Evolutionary conservation across 2,888 invertebrate genomes (phyloP).

Genomic region (Syritta pipiens): DNA sequence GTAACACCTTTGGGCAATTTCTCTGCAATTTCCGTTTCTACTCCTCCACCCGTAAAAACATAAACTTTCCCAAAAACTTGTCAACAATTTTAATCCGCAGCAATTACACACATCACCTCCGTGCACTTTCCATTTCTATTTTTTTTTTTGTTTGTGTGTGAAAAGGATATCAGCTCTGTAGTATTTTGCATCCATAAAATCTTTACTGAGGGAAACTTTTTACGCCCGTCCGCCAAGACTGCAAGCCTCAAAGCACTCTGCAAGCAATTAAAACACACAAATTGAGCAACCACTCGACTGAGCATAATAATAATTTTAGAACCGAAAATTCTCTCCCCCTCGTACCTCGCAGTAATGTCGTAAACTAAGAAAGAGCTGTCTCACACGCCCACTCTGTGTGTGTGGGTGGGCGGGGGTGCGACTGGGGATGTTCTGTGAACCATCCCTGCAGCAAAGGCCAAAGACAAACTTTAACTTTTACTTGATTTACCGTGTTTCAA

Average conservation of each 20-base stretch:
- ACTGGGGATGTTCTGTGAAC: too few relatives aligned
- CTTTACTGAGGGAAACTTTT: constrained; percentile 44
- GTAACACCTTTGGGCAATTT: constrained; percentile 27
- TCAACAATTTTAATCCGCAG: constrained; percentile 46
- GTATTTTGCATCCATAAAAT: constrained; percentile 7
- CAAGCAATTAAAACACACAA: constrained; percentile 66
- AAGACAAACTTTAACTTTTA: constrained; percentile 67
- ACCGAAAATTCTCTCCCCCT: not conserved
- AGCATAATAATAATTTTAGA: constrained; percentile 61
- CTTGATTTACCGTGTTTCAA: constrained; percentile 66
- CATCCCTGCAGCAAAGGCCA: constrained; percentile 33
- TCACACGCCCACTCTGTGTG: constrained; percentile 9
- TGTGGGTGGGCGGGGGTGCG: not conserved
- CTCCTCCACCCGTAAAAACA: not conserved
- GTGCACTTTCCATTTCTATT: too few relatives aligned
- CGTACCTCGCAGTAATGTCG: constrained; percentile 50
- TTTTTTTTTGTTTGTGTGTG: too few relatives aligned
- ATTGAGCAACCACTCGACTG: constrained; percentile 65
- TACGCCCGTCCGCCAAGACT: not conserved
- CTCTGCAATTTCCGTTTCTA: constrained; percentile 4
- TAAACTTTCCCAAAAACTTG: constrained; percentile 46
- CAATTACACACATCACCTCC: constrained; percentile 52
- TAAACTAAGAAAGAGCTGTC: constrained; percentile 51
- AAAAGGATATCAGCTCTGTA: too few relatives aligned
- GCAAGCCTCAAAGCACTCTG: constrained; percentile 46